Evolutionary conservation across 2,113 vertebrate genomes (phyloP).

Genomic region (Mellivora capensis): DNA sequence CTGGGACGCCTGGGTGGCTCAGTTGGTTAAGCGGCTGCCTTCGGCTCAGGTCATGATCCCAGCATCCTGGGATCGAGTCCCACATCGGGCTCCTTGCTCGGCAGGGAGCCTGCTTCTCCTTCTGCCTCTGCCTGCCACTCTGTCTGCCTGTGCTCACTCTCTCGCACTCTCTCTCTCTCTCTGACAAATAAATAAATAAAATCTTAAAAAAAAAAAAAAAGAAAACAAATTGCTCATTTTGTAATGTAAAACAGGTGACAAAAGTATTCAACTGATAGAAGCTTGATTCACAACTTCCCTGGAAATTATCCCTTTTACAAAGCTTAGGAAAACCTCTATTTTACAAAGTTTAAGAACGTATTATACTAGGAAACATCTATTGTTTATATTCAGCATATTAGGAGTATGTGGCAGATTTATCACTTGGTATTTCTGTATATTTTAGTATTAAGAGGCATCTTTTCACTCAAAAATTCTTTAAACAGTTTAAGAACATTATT

Average conservation of each 20-base stretch:
- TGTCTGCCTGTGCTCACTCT: too few relatives aligned
- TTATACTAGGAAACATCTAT: slow-evolving; percentile 8
- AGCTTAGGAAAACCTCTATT: slow-evolving; percentile 8
- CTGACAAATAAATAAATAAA: too few relatives aligned
- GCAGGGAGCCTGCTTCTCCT: too few relatives aligned
- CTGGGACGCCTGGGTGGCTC: too few relatives aligned
- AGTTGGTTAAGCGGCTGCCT: too few relatives aligned
- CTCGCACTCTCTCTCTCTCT: too few relatives aligned
- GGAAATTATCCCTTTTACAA: slow-evolving; percentile 15
- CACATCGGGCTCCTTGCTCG: too few relatives aligned
- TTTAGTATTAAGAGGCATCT: background rate
- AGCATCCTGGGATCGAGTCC: too few relatives aligned
- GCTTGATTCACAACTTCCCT: background rate
- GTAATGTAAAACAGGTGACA: background rate
- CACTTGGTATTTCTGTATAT: background rate
- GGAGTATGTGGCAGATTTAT: background rate
- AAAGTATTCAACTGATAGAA: background rate
- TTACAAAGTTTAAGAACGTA: slow-evolving; percentile 16
- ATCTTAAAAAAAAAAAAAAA: too few relatives aligned
- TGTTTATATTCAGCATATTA: slow-evolving; percentile 13
- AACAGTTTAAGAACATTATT: slow-evolving; percentile 19
- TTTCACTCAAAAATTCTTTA: slow-evolving; percentile 36
- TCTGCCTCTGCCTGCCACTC: too few relatives aligned
- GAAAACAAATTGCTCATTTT: slow-evolving; percentile 36
- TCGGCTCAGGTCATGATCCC: too few relatives aligned